These are phyloP conservation scores for Pan paniscus DNA, from an alignment of 2,113 vertebrate genomes.

Conservation along the genomic window DNA sequence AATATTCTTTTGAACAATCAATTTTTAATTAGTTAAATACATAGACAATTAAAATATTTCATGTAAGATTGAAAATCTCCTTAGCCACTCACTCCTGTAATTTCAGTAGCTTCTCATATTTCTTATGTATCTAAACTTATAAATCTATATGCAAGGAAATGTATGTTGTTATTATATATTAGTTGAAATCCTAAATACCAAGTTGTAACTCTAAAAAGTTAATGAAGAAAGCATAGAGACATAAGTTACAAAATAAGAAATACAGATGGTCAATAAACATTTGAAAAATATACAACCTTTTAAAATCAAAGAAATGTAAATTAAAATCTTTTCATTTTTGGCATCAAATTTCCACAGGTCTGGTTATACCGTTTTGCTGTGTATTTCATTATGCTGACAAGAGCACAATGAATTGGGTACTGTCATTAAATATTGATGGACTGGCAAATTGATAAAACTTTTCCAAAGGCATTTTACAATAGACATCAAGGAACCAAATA, in stretches of 20 bases:
- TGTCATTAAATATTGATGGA: not conserved
- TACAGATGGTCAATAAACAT: not conserved
- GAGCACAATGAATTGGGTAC: rapidly evolving
- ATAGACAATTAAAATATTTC: not conserved
- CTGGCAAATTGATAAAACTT: not conserved
- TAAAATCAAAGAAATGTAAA: not conserved
- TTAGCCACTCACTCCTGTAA: not conserved
- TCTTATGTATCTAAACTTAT: not conserved
- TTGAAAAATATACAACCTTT: not conserved
- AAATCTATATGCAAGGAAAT: not conserved
- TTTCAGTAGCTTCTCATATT: not conserved
- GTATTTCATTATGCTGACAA: not conserved
- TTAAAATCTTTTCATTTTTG: not conserved
- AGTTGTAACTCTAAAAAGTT: not conserved
- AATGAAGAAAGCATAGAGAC: not conserved
- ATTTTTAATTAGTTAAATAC: not conserved
- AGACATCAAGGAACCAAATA: not conserved
- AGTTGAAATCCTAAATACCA: not conserved
- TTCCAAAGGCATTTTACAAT: not conserved
- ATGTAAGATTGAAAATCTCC: not conserved
- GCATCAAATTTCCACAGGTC: not conserved
- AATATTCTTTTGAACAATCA: not conserved
- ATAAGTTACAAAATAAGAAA: not conserved
- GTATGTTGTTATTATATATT: not conserved
- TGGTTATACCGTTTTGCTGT: not conserved